Evolutionary conservation across 1,140 invertebrate species (phyloP).

Genomic region (Sminthurinus signatus): DNA sequence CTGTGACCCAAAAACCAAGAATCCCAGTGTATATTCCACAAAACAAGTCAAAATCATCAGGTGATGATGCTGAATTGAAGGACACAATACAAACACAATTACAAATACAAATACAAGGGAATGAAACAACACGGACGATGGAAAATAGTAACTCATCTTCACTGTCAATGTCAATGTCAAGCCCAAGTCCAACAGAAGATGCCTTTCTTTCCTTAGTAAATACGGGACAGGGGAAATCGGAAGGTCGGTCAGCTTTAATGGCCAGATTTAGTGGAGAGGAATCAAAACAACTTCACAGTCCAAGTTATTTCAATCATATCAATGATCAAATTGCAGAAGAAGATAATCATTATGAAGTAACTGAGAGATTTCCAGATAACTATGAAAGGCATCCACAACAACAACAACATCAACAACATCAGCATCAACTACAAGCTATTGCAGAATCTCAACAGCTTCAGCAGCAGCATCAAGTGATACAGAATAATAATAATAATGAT

Average conservation of each 20-base stretch:
- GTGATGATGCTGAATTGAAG: too few relatives aligned
- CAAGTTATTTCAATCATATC: neutral
- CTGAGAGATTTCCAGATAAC: neutral
- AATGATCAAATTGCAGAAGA: slow-evolving; percentile 3
- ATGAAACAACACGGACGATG: too few relatives aligned
- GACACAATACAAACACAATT: too few relatives aligned
- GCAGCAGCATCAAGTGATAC: neutral
- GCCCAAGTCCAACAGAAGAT: too few relatives aligned
- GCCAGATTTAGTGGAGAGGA: neutral
- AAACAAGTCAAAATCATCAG: too few relatives aligned
- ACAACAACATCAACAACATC: neutral
- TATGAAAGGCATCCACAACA: neutral
- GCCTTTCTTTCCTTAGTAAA: too few relatives aligned
- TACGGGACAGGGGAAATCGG: too few relatives aligned
- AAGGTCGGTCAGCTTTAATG: neutral
- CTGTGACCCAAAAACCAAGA: too few relatives aligned
- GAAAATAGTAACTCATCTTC: too few relatives aligned
- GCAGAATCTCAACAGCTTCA: neutral
- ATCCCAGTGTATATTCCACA: too few relatives aligned
- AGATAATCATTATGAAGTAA: slow-evolving; percentile 9
- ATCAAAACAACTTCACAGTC: neutral
- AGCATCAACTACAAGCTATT: neutral
- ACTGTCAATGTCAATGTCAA: too few relatives aligned
- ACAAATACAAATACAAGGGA: too few relatives aligned
- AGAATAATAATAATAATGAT: neutral